Percentiles rank a stretch among this genome's conserved stretches.
Conservation (phyloP, 1,140 invertebrate genomes). For the Dysdera silvatica region DNA sequence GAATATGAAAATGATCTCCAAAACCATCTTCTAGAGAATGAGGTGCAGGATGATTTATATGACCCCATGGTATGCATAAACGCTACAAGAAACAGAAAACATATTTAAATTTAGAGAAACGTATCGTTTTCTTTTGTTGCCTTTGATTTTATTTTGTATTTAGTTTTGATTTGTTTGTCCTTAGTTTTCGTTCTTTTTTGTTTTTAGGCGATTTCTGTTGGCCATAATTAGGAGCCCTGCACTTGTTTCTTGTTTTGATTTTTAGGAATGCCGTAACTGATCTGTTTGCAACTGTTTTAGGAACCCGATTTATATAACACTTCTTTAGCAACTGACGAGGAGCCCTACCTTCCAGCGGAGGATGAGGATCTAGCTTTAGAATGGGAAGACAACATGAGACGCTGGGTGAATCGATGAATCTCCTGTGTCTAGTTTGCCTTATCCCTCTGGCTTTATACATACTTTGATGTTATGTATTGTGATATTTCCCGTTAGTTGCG, state of each 20-base stretch:
- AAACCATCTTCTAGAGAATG: no score
- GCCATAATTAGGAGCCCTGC: not conserved
- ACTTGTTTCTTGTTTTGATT: not conserved
- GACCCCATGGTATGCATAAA: no score
- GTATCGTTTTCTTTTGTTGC: no score
- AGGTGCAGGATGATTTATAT: no score
- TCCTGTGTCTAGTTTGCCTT: no score
- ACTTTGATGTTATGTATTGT: no score
- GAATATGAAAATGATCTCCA: no score
- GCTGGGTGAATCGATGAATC: slow-evolving; percentile 29
- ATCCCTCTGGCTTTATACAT: no score
- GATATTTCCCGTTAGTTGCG: no score
- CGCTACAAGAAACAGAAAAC: no score
- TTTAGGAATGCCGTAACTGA: not conserved
- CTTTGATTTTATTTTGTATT: no score
- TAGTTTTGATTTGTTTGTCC: not conserved
- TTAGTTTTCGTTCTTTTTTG: not conserved
- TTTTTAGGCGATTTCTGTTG: not conserved
- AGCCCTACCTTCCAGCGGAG: not conserved
- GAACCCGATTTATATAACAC: not conserved
- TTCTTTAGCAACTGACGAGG: slow-evolving; percentile 1
- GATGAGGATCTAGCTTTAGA: slow-evolving; percentile 19
- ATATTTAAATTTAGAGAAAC: no score
- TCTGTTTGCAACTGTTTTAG: not conserved
- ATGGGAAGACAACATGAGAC: slow-evolving; percentile 19